Conservation (phyloP, 2,888 invertebrate genomes). For the Chromoteleia sp. region DNA sequence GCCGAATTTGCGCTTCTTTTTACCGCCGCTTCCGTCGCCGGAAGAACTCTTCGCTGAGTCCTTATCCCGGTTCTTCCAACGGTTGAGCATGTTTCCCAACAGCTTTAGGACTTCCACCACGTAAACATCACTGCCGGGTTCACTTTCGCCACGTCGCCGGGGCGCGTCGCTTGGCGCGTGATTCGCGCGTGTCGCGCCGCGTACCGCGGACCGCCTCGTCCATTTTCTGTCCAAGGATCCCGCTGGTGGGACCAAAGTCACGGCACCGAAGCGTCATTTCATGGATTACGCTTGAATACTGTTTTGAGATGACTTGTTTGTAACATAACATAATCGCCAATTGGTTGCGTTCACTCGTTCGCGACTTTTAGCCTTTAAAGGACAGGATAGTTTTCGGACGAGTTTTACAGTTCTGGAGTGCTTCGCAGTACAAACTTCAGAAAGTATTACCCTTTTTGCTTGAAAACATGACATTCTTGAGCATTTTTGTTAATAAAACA, state of each 20-base stretch:
- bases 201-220: conserved; percentile 48
- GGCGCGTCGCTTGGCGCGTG: conserved; percentile 52
- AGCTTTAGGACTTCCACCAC: conserved; percentile 72
- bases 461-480: too few species aligned
- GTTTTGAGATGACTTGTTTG: not conserved
- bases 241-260: conserved; percentile 52
- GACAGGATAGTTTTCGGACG: too few species aligned
- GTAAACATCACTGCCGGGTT: conserved; percentile 62
- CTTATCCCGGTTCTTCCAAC: conserved; percentile 95
- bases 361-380: too few species aligned
- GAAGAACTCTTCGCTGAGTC: conserved; percentile 88
- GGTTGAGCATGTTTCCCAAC: conserved; percentile 88
- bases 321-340: too few species aligned
- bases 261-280: conserved; percentile 25
- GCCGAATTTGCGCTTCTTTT: conserved; percentile 93
- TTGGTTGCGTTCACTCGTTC: too few species aligned
- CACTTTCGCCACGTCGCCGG: conserved; percentile 51
- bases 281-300: not conserved
- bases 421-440: too few species aligned
- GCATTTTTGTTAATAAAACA: too few species aligned
- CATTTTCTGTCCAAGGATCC: conserved; percentile 69
- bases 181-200: conserved; percentile 52
- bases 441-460: too few species aligned
- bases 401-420: too few species aligned
- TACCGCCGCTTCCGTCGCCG: conserved; percentile 86